Evolutionary conservation across 30 jellyfish, hydroid and myxozoan genomes (phyloP).

Genomic region (Catostylus mosaicus): DNA sequence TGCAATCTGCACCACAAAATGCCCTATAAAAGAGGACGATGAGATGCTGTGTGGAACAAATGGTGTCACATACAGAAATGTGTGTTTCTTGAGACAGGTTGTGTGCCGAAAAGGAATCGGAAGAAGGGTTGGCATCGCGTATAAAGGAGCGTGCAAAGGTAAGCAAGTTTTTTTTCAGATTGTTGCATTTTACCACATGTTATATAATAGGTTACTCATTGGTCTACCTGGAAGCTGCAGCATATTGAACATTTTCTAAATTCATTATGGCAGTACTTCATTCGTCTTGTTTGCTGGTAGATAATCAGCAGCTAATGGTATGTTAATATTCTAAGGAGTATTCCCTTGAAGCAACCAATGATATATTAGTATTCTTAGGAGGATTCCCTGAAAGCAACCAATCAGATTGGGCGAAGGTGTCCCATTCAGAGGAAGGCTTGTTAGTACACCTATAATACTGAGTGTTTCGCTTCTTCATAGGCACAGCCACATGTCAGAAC

Average conservation of each 20-base stretch:
- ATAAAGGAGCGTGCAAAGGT: conserved; percentile 64
- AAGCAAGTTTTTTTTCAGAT: not conserved
- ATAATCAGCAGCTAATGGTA: not conserved
- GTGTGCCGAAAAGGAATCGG: conserved; percentile 60
- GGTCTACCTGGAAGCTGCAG: not conserved
- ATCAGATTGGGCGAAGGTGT: not conserved
- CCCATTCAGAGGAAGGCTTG: not conserved
- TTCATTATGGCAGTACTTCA: not conserved
- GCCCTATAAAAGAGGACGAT: conserved; percentile 32
- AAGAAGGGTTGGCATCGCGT: conserved; percentile 57
- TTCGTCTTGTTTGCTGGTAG: not conserved
- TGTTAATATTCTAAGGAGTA: not conserved
- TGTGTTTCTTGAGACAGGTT: conserved; percentile 62
- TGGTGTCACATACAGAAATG: conserved; percentile 69
- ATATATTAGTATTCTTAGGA: not conserved
- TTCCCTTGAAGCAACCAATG: not conserved
- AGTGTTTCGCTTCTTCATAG: not conserved
- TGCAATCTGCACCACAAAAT: conserved; percentile 30
- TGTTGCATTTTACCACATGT: not conserved
- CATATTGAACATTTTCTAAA: not conserved
- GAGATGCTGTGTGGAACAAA: conserved; percentile 78
- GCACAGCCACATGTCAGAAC: conserved; percentile 43
- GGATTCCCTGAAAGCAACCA: not conserved
- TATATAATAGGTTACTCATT: too few species aligned
- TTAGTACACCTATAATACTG: not conserved